phyloP scores from a whole-genome alignment of 64 coral and sea anemone genomes.

The Trachythela sp. region DNA sequence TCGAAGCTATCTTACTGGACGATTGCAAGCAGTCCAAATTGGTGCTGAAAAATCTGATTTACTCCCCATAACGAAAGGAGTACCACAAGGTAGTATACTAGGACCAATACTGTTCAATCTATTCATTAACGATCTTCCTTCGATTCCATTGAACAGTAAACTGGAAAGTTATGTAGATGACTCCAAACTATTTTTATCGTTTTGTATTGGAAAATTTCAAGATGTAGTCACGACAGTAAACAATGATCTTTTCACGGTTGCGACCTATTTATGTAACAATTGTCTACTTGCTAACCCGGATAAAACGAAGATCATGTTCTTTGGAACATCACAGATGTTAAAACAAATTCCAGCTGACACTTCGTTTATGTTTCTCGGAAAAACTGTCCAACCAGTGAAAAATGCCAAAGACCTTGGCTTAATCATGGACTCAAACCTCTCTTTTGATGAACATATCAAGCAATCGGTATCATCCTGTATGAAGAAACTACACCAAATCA shows the following conservation, averaged over 20 bases:
- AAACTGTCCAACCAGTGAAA: neutral
- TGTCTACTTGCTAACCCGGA: constrained; percentile 57
- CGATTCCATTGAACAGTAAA: neutral
- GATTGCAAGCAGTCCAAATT: neutral
- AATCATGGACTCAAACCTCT: neutral
- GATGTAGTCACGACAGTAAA: neutral
- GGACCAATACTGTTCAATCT: constrained; percentile 25
- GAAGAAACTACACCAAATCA: constrained; percentile 34
- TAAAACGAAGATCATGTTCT: constrained; percentile 49
- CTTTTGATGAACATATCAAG: constrained; percentile 16
- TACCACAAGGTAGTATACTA: constrained; percentile 46
- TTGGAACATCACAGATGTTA: constrained; percentile 47
- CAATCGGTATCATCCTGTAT: constrained; percentile 26
- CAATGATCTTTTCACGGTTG: neutral
- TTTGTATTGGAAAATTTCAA: neutral
- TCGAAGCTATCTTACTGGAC: neutral
- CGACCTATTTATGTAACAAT: constrained; percentile 41
- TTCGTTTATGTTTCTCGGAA: constrained; percentile 18
- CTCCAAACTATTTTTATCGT: constrained; percentile 15
- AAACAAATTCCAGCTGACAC: neutral
- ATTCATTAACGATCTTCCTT: constrained; percentile 27
- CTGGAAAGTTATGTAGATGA: constrained; percentile 35
- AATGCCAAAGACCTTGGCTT: constrained; percentile 30
- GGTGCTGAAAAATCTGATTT: neutral
- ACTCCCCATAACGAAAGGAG: constrained; percentile 6